Evolutionary conservation across 2,888 invertebrate species (phyloP).

Genomic region (Drosophila glabriapex): DNA sequence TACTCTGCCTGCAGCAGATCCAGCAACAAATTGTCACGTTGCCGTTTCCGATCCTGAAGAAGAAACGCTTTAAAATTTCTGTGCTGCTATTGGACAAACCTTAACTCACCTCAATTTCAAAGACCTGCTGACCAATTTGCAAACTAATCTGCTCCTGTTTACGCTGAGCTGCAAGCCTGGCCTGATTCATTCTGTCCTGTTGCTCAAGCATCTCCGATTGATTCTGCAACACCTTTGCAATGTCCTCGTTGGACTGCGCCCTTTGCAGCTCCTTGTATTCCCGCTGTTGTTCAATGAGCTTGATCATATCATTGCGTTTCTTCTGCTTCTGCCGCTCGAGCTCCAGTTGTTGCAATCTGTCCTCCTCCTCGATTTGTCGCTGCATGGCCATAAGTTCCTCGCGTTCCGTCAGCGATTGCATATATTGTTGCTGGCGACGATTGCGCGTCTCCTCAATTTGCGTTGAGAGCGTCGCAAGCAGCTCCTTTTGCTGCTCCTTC

Average conservation of each 20-base stretch:
- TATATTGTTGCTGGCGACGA: constrained; percentile 37
- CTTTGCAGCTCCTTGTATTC: constrained; percentile 28
- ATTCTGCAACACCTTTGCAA: constrained; percentile 15
- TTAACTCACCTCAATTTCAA: constrained; percentile 61
- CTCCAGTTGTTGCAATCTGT: constrained; percentile 36
- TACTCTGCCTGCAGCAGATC: constrained; percentile 86
- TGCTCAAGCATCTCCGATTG: constrained; percentile 36
- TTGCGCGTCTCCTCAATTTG: constrained; percentile 52
- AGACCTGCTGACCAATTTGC: constrained; percentile 67
- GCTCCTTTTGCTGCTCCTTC: constrained; percentile 42
- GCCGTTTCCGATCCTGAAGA: constrained; percentile 66
- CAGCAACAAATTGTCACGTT: constrained; percentile 84
- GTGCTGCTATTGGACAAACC: neutral
- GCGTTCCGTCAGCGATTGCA: constrained; percentile 46
- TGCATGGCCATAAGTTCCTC: constrained; percentile 47
- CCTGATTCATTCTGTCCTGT: constrained; percentile 13
- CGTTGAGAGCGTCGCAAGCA: constrained; percentile 30
- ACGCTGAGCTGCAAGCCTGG: constrained; percentile 26
- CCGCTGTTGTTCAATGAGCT: constrained; percentile 46
- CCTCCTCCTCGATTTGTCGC: constrained; percentile 54
- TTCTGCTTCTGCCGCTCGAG: constrained; percentile 26
- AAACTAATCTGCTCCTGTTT: constrained; percentile 61
- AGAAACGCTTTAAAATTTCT: neutral
- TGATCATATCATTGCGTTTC: constrained; percentile 48
- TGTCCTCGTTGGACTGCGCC: constrained; percentile 17